These are phyloP conservation scores for Oreocharis arfaki DNA, from an alignment of 2,113 vertebrate species.

Conservation along the genomic window DNA sequence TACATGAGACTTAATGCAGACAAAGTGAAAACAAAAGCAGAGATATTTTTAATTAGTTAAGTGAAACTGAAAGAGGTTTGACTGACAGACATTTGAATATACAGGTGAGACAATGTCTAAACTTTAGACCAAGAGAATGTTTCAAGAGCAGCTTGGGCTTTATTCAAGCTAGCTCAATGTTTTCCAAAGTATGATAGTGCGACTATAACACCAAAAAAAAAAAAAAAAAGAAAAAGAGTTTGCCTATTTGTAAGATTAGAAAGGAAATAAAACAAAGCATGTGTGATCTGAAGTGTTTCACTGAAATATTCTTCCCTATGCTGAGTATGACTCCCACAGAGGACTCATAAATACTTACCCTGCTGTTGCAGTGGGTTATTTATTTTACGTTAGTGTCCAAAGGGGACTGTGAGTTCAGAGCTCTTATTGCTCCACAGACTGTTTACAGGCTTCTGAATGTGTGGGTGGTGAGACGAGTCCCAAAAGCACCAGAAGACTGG, in stretches of 20 bases:
- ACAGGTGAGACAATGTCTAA: neutral
- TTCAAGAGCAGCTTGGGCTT: conserved; percentile 9
- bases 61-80: neutral
- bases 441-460: conserved; percentile 8
- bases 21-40: neutral
- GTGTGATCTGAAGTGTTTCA: neutral
- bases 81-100: conserved; percentile 5
- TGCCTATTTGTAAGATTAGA: neutral
- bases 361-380: neutral
- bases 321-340: neutral
- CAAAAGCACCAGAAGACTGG: neutral
- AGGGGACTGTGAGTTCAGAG: neutral
- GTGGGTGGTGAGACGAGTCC: neutral
- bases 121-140: neutral
- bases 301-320: conserved; percentile 1
- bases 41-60: conserved; percentile 7
- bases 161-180: neutral
- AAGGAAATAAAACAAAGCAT: conserved; percentile 5
- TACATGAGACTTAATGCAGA: neutral
- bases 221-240: neutral
- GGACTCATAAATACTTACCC: conserved; percentile 4
- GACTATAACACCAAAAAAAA: neutral
- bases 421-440: neutral
- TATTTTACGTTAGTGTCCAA: neutral
- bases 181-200: neutral